Conservation (phyloP, 2,113 vertebrate species). For the Paramisgurnus dabryanus region DNA sequence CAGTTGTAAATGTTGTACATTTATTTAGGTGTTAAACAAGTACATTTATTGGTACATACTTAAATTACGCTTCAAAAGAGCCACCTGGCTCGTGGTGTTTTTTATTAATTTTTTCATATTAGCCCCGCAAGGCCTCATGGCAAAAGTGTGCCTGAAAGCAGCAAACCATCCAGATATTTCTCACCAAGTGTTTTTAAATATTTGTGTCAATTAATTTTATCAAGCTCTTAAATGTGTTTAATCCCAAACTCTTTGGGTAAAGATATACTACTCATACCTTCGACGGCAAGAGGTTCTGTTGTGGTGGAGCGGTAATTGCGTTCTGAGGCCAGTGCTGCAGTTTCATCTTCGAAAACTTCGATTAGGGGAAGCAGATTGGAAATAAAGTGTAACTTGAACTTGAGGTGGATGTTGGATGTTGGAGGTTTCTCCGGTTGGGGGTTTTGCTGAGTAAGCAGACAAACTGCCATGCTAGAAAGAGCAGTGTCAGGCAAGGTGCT, state of each 20-base stretch:
- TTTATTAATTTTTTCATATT: too few relatives aligned
- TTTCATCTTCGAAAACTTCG: conserved; percentile 6
- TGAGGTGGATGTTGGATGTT: not conserved
- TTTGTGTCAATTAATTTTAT: not conserved
- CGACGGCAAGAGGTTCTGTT: not conserved
- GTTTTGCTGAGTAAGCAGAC: conserved; percentile 36
- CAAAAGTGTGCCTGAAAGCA: too few relatives aligned
- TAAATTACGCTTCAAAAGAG: too few relatives aligned
- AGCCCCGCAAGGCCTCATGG: too few relatives aligned
- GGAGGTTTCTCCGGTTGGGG: not conserved
- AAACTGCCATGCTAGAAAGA: conserved; percentile 27
- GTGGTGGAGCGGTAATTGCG: not conserved
- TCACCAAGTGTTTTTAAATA: too few relatives aligned
- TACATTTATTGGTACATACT: too few relatives aligned
- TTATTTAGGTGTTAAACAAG: too few relatives aligned
- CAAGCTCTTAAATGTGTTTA: not conserved
- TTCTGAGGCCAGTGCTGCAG: not conserved
- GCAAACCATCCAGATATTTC: too few relatives aligned
- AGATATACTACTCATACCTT: not conserved
- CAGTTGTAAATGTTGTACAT: too few relatives aligned
- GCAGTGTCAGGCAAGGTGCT: conserved; percentile 15
- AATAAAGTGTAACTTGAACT: conserved; percentile 4
- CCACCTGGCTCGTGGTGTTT: too few relatives aligned
- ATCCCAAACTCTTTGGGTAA: not conserved
- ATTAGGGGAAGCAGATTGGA: not conserved